A percentile compares a stretch with the other conserved stretches of the same genome.
Conservation (phyloP, 1,140 invertebrate species). For the Schlechtendalia chinensis region DNA sequence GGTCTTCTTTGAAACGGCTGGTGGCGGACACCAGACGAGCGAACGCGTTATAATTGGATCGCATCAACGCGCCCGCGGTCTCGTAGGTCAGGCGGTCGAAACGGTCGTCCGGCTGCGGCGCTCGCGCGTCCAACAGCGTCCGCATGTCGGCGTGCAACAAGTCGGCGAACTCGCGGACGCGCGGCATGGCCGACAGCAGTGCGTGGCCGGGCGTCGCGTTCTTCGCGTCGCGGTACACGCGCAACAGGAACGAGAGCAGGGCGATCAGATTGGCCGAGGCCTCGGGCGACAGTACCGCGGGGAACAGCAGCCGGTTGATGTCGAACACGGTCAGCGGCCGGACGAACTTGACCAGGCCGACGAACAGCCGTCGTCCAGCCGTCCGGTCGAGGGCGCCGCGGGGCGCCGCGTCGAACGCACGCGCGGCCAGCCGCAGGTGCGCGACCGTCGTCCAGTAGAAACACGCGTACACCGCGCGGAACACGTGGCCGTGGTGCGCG, state of each 20-base stretch:
- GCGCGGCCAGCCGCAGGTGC: not conserved
- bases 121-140: not conserved
- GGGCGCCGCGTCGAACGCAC: not conserved
- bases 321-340: not conserved
- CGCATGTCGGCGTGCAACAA: slow-evolving; percentile 4
- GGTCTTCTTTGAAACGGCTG: not conserved
- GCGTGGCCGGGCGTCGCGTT: no score
- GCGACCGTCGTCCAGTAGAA: slow-evolving; percentile 20
- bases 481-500: not conserved
- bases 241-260: not conserved
- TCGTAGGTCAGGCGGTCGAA: not conserved
- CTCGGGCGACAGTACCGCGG: not conserved
- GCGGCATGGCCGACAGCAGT: no score
- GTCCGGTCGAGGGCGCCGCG: not conserved
- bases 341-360: not conserved
- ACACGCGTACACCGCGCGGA: not conserved
- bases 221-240: not conserved
- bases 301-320: not conserved
- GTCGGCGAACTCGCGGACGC: not conserved
- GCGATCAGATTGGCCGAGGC: not conserved
- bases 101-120: not conserved
- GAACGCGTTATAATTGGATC: slow-evolving; percentile 5
- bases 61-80: not conserved
- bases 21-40: not conserved
- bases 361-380: not conserved